Conservation (phyloP, 1,140 invertebrate genomes). For the Hermetia illucens region DNA sequence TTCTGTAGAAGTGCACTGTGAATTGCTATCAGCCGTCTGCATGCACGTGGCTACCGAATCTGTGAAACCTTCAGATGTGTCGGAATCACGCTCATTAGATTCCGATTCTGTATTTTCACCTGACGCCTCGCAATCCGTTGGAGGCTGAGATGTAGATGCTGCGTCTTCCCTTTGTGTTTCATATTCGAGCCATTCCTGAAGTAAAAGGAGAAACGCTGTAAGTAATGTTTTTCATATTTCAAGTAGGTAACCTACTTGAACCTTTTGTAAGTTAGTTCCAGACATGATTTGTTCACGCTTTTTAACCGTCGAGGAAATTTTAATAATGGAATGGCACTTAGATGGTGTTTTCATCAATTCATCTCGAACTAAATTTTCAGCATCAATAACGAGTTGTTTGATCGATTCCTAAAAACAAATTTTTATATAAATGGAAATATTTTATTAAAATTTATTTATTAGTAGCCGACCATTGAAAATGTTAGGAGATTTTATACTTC, state of each 20-base stretch:
- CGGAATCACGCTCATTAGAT: conserved; percentile 49
- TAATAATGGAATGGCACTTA: conserved; percentile 28
- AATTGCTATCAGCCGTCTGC: conserved; percentile 31
- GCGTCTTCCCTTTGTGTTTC: no score
- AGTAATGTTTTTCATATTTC: background rate
- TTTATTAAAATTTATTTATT: no score
- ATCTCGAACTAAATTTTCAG: conserved; percentile 31
- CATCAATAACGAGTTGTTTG: conserved; percentile 29
- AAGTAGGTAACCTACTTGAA: conserved; percentile 21
- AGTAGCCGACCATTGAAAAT: no score
- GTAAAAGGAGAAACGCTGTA: background rate
- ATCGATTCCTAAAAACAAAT: conserved; percentile 32
- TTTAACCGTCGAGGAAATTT: conserved; percentile 27
- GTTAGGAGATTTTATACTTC: no score
- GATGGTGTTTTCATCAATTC: conserved; percentile 26
- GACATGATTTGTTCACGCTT: conserved; percentile 25
- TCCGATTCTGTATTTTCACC: conserved; percentile 66
- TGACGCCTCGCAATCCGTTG: conserved; percentile 70
- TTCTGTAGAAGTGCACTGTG: conserved; percentile 43
- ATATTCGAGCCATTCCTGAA: conserved; percentile 27
- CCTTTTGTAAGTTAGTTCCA: conserved; percentile 24
- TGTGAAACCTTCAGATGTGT: conserved; percentile 56
- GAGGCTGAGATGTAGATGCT: no score
- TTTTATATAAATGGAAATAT: no score
- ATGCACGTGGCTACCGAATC: conserved; percentile 48